Evolutionary conservation across 2,797 vertebrate species (phyloP).

Genomic region (Premnoplex brunnescens): DNA sequence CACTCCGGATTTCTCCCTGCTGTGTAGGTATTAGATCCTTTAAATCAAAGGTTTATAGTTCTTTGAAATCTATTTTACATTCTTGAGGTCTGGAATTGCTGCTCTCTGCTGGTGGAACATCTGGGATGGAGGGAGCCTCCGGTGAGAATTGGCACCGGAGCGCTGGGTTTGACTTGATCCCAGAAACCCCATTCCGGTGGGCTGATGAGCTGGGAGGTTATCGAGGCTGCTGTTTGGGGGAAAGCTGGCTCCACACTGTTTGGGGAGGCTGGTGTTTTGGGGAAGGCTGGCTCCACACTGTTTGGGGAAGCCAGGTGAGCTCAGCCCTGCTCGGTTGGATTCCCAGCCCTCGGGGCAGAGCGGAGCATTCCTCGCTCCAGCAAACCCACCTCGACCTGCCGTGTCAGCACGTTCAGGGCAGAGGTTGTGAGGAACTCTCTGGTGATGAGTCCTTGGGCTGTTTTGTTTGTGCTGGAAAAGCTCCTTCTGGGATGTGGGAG

Average conservation of each 20-base stretch:
- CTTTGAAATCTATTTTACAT: accelerated
- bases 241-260: too few species aligned
- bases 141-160: not conserved
- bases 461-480: not conserved
- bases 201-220: not conserved
- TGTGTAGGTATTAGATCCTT: accelerated
- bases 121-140: not conserved
- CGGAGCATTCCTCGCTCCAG: not conserved
- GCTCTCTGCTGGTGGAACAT: not conserved
- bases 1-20: not conserved
- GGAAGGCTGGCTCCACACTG: too few species aligned
- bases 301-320: not conserved
- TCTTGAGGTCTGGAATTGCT: not conserved
- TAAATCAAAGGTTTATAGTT: not conserved
- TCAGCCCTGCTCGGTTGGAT: not conserved
- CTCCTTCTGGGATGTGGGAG: not conserved
- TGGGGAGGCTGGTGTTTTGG: too few species aligned
- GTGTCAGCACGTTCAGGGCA: not conserved
- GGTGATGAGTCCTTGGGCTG: accelerated
- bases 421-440: not conserved
- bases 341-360: not conserved
- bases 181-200: not conserved
- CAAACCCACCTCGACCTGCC: not conserved
- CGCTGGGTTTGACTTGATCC: not conserved
- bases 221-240: not conserved